Conservation (phyloP, 2,113 vertebrate species). For the Axis porcinus region DNA sequence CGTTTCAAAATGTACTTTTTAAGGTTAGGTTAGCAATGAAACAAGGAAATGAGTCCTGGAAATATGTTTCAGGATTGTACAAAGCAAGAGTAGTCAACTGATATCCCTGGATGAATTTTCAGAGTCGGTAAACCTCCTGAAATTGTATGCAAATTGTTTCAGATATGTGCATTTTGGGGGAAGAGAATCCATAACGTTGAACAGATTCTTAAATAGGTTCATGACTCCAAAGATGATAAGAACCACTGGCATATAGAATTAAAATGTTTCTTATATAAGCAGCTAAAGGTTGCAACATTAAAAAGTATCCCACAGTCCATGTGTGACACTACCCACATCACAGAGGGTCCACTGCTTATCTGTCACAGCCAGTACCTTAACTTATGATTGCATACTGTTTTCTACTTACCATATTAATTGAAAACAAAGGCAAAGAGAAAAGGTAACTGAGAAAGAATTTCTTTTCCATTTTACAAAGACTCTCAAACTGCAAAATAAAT, state of each 20-base stretch:
- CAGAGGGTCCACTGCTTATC: background rate
- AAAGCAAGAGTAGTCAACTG: background rate
- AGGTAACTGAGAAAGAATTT: background rate
- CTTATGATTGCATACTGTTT: background rate
- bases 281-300: conserved; percentile 17
- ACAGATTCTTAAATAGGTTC: conserved; percentile 38
- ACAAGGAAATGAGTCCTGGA: background rate
- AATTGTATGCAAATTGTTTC: conserved; percentile 13
- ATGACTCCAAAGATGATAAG: conserved; percentile 14
- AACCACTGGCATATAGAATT: background rate
- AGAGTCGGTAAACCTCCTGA: background rate
- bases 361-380: background rate
- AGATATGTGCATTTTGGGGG: background rate
- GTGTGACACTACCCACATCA: background rate
- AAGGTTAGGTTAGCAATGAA: background rate
- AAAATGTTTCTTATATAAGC: conserved; percentile 16
- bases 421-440: background rate
- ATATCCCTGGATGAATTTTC: background rate
- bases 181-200: conserved; percentile 6
- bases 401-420: background rate
- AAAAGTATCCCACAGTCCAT: background rate
- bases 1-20: background rate
- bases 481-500: background rate
- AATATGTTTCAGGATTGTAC: background rate
- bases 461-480: background rate